Conservation (phyloP, 2,888 invertebrate genomes). For the Chironomus tentans region DNA sequence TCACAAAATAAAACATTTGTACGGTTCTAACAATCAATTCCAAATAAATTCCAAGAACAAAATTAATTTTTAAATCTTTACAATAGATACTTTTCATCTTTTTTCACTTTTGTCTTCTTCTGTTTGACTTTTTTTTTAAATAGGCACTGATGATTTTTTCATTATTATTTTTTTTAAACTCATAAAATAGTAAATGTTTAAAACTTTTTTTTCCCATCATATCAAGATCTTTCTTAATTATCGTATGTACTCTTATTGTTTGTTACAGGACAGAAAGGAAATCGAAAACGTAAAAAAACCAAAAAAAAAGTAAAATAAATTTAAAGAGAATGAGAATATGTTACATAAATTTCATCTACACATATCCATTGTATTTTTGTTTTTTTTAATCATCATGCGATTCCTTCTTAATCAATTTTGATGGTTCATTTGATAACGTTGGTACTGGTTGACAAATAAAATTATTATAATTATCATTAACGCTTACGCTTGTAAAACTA, state of each 20-base stretch:
- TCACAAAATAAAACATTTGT: too few relatives aligned
- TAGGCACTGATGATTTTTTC: conserved; percentile 10
- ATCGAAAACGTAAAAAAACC: too few relatives aligned
- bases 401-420: conserved; percentile 21
- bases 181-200: too few relatives aligned
- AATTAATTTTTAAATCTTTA: background rate
- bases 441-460: conserved; percentile 23
- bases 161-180: too few relatives aligned
- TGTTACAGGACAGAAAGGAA: background rate
- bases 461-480: conserved; percentile 26
- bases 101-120: background rate
- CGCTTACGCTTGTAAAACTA: conserved; percentile 22
- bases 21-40: too few relatives aligned
- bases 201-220: too few relatives aligned
- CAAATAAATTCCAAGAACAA: too few relatives aligned
- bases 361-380: background rate
- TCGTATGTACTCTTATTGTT: background rate
- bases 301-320: too few relatives aligned
- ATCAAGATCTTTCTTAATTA: background rate
- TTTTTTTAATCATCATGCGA: conserved; percentile 11
- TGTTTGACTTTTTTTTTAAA: background rate
- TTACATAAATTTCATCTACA: background rate
- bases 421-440: conserved; percentile 1
- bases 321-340: background rate
- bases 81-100: background rate